Conservation (phyloP, 2,797 vertebrate species). For the Neoniphon sammara region DNA sequence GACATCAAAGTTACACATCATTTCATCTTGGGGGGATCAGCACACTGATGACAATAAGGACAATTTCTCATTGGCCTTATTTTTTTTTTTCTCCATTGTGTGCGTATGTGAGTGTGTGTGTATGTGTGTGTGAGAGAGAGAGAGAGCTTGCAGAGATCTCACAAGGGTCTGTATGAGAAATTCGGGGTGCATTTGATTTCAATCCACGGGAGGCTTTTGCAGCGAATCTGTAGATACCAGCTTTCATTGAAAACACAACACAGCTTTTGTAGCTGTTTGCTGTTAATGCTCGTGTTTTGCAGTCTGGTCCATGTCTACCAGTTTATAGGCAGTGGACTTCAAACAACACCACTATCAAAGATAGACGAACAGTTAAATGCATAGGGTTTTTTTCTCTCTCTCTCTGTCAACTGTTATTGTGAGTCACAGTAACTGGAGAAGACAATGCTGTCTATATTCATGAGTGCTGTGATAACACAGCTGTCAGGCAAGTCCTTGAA, state of each 20-base stretch:
- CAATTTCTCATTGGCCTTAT: too few relatives aligned
- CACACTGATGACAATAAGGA: too few relatives aligned
- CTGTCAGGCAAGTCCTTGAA: conserved; percentile 50
- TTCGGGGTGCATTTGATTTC: neutral
- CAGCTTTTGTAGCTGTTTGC: neutral
- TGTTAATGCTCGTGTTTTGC: too few relatives aligned
- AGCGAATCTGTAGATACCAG: neutral
- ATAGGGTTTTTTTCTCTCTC: neutral
- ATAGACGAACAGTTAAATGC: conserved; percentile 9
- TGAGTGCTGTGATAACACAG: conserved; percentile 51
- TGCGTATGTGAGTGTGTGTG: neutral
- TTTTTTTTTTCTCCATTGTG: neutral
- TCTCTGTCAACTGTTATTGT: conserved; percentile 25
- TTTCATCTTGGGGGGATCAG: too few relatives aligned
- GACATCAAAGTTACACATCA: too few relatives aligned
- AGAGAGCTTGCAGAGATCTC: too few relatives aligned
- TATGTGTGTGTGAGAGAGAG: too few relatives aligned
- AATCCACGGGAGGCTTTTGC: neutral
- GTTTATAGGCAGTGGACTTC: neutral
- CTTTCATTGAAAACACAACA: too few relatives aligned
- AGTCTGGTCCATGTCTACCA: too few relatives aligned
- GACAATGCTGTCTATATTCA: conserved; percentile 62
- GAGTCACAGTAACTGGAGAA: conserved; percentile 45
- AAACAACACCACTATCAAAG: neutral
- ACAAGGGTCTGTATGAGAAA: neutral